Evolutionary conservation across 2,797 vertebrate species (phyloP), one percentile per base, ranked within the genome.

Genomic region (Lindbergichthys nudifrons): DNA sequence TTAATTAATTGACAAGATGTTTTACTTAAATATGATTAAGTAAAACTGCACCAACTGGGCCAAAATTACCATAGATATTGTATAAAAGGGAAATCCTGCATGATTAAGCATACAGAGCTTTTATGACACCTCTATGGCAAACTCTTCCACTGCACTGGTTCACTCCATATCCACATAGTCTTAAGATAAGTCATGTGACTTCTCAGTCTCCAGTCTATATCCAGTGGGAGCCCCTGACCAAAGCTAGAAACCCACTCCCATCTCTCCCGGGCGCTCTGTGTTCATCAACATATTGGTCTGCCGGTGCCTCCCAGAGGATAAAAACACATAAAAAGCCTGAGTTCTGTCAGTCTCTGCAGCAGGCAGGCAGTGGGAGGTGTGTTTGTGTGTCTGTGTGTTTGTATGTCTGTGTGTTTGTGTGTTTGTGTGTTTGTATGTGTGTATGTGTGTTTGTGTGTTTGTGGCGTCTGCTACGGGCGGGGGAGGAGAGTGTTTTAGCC

Each of bases 401-500:
- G 19, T 19, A 19, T 21, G 21, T 21, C 2, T 21, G 21, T 21
- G 21, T 21, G 21, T 21, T 21, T 21, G 21, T 21, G 21, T 21
- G 21, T 21, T 21, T 21, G 21, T 21, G 26, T 26, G 26, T 26
- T 30, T 79, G 30, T 83, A 66, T 78, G 21, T 21, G 21, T 21
- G 21, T 21, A 21, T 21, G 21, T 21, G 26, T 26, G 26, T 26
- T 30, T 79, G 30, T 83, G 66, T 78, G 50, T 66, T n/a, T 16
- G 57, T 64, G 66, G 68, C 5, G 52, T 47, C 65, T 45, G 73
- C 2, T 10, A 66, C 7, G 51, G 70, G 75, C 23, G 76, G 80
- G 80, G 83, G 71, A 83, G 70, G 69, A 0, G 53, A 80, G 59
- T 61, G 80, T 63, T 85, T 82, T 73, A 77, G 66, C 80, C 85